Percentiles rank a stretch among this genome's conserved stretches.
phyloP scores from a whole-genome alignment of 2,888 invertebrate species.

The Synanthedon formicaeformis region DNA sequence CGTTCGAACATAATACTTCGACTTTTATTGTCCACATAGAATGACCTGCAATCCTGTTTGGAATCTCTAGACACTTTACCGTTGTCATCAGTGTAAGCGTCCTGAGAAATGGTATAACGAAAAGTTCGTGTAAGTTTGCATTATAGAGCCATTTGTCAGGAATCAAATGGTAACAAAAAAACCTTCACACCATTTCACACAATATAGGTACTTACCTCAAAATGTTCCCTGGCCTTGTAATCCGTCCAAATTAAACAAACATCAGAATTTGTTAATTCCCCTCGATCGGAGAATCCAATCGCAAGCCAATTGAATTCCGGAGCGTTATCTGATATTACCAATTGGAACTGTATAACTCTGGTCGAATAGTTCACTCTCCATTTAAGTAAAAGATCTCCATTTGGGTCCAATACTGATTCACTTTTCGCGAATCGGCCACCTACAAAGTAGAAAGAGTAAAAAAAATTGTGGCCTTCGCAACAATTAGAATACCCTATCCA shows the following conservation, averaged over 20 bases:
- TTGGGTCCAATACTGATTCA: conserved; percentile 51
- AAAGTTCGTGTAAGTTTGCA: too few relatives aligned
- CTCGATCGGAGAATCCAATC: conserved; percentile 87
- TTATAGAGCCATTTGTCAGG: too few relatives aligned
- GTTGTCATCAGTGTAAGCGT: conserved; percentile 76
- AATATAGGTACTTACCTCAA: conserved; percentile 30
- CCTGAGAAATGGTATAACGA: conserved; percentile 56
- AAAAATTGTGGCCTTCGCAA: too few relatives aligned
- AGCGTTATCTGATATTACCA: conserved; percentile 56
- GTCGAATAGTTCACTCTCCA: conserved; percentile 48
- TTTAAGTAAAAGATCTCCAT: conserved; percentile 44
- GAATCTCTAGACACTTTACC: conserved; percentile 76
- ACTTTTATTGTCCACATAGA: conserved; percentile 67
- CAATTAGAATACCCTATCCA: too few relatives aligned
- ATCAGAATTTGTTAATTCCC: conserved; percentile 79
- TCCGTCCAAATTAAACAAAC: conserved; percentile 85
- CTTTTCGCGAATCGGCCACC: conserved; percentile 39
- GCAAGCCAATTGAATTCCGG: conserved; percentile 79
- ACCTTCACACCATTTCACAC: too few relatives aligned
- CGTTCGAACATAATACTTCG: conserved; percentile 81
- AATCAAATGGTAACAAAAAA: not conserved
- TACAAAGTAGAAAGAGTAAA: conserved; percentile 5
- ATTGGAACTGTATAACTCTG: conserved; percentile 53
- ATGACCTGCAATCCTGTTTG: conserved; percentile 80
- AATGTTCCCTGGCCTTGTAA: conserved; percentile 70